These are phyloP conservation scores for Mechanitis mazaeus DNA, from an alignment of 2,888 invertebrate genomes.

Conservation along the genomic window DNA sequence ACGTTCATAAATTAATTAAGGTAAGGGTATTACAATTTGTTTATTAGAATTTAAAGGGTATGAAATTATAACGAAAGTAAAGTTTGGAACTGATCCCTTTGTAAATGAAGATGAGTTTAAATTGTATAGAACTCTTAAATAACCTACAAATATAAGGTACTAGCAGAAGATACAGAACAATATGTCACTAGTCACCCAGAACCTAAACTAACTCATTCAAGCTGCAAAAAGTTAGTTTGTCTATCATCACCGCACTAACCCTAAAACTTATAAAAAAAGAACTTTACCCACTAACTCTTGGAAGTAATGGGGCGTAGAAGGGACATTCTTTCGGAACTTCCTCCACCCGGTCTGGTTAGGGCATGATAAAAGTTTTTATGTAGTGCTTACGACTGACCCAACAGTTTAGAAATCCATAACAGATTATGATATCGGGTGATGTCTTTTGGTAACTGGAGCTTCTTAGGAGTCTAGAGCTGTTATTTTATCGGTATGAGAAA, in stretches of 20 bases:
- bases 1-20: constrained; percentile 15
- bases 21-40: constrained; percentile 1
- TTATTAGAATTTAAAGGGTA: constrained; percentile 1
- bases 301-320: constrained; percentile 63
- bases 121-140: too few species aligned
- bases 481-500: too few species aligned
- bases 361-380: constrained; percentile 72
- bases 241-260: constrained; percentile 31
- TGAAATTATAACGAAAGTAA: constrained; percentile 1
- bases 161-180: constrained; percentile 6
- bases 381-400: constrained; percentile 59
- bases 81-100: too few species aligned
- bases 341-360: constrained; percentile 49
- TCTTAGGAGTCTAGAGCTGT: not conserved
- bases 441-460: constrained; percentile 23
- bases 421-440: constrained; percentile 37
- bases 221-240: constrained; percentile 27
- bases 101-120: too few species aligned
- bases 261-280: constrained; percentile 38
- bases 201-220: constrained; percentile 23
- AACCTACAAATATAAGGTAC: too few species aligned
- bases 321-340: constrained; percentile 64
- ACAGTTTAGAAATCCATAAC: constrained; percentile 57
- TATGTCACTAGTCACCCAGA: constrained; percentile 17
- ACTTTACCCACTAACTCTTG: constrained; percentile 28